Evolutionary conservation across 2,888 invertebrate species (phyloP), one percentile per base, ranked within the genome.

Genomic region (Oscheius myriophilus): DNA sequence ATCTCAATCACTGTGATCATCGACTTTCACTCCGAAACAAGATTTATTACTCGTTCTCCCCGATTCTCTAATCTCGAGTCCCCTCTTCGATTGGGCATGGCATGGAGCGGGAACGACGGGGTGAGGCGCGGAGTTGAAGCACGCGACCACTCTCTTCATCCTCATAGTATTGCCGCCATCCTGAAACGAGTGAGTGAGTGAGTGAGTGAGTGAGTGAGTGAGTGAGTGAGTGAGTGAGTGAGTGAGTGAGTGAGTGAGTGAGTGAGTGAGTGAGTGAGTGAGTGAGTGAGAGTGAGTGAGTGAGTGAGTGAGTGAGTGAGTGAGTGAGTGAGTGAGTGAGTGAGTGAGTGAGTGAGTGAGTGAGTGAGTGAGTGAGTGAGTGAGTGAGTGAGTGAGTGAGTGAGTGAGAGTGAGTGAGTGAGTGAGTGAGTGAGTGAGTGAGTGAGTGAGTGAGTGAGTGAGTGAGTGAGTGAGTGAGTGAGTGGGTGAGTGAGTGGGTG

Each of bases 131-230:
- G 9, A 49, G 61, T 16, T 46, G 49, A 18, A 61, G 26, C 12
- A 61, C 39, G 1, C 49, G 61, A 6, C 61, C 61, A 21, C 49
- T 49, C 25, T 61, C 61, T 18, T 61, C 61, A 18, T 61, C 61
- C 18, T 46, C 61, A 9, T 33, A 33, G 33, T 33, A 33, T 9
- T 33, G 33, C 4, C 49, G 61, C 2, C 46, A 61, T 25, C 49
- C 61, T 61, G 39, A 14, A 49, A 57, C 3, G n/a, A 41, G 18
- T 11, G 18, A 18, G 18, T 41, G 39, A 25, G 18, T 3, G 53
- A 16, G 16, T 11, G 53, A 16, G 25, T 11, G 18, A 14, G 54
- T 25, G 26, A 39, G 33, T 6, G 33, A 33, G 33, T 6, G 9
- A 9, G 33, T 33, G 3, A 33, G 33, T 6, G 33, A 33, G 4